Conservation (phyloP, 2,888 invertebrate genomes). For the Desoria tigrina region DNA sequence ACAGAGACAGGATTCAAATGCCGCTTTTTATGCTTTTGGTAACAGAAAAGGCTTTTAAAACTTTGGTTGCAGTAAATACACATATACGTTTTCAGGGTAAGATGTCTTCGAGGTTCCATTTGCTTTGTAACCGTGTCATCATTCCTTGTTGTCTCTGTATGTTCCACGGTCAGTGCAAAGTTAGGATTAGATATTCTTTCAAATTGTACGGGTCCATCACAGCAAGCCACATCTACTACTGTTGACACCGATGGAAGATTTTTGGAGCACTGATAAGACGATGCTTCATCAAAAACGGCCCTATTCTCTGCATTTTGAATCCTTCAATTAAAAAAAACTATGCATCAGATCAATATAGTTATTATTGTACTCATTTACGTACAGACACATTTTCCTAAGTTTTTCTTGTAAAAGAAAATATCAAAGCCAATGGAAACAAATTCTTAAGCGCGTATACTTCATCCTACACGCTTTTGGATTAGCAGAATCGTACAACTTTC, state of each 20-base stretch:
- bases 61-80: constrained; percentile 76
- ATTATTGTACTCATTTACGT: too few relatives aligned
- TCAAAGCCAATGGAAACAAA: too few relatives aligned
- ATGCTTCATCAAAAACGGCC: neutral
- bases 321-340: too few relatives aligned
- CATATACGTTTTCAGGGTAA: constrained; percentile 60
- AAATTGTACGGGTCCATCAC: constrained; percentile 86
- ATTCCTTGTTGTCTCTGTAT: constrained; percentile 38
- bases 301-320: neutral
- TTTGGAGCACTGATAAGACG: too few relatives aligned
- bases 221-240: constrained; percentile 85
- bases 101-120: constrained; percentile 7
- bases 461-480: too few relatives aligned
- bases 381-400: too few relatives aligned
- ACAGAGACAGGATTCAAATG: constrained; percentile 67
- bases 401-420: too few relatives aligned
- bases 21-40: constrained; percentile 74
- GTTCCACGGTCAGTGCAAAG: constrained; percentile 63
- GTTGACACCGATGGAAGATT: neutral
- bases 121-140: neutral
- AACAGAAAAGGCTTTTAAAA: constrained; percentile 82
- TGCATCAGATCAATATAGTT: too few relatives aligned
- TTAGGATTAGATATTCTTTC: constrained; percentile 81
- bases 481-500: too few relatives aligned
- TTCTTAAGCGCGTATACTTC: too few relatives aligned